Conservation (phyloP, 1,140 invertebrate genomes). For the Euglossa dilemma region DNA sequence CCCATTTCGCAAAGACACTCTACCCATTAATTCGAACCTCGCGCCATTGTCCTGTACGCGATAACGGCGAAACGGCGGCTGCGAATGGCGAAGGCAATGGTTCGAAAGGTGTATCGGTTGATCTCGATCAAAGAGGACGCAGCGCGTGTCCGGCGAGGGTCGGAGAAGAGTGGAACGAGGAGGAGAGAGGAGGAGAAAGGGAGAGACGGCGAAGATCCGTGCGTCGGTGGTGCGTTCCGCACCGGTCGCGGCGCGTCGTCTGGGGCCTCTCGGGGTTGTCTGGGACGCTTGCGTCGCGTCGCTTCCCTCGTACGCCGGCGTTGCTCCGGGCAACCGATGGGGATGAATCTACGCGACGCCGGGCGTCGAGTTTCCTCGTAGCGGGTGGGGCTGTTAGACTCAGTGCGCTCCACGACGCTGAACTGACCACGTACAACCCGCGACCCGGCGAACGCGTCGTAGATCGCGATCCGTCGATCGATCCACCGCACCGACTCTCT, state of each 20-base stretch:
- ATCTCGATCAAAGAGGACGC: background rate
- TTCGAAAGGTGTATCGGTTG: no score
- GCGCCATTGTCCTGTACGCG: no score
- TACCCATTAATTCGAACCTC: no score
- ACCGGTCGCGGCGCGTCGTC: constrained; percentile 59
- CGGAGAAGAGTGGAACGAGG: no score
- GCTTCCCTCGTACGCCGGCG: constrained; percentile 68
- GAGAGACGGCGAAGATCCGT: background rate
- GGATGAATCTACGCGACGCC: constrained; percentile 79
- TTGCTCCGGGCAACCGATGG: constrained; percentile 78
- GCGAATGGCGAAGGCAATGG: no score
- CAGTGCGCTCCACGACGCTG: constrained; percentile 75
- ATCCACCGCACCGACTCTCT: background rate
- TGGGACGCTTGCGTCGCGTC: constrained; percentile 73
- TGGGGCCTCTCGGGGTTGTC: constrained; percentile 58
- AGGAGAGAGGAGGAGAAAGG: background rate
- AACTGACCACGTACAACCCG: constrained; percentile 73
- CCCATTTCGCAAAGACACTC: background rate
- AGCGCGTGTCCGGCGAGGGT: background rate
- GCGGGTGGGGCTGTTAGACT: constrained; percentile 77
- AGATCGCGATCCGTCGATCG: constrained; percentile 5
- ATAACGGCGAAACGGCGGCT: no score
- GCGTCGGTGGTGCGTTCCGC: constrained; percentile 9
- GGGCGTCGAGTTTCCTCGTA: constrained; percentile 74
- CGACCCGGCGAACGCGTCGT: background rate